phyloP scores from a whole-genome alignment of 37 sponge, comb jelly and placozoan species.

The Amphimedon queenslandica region DNA sequence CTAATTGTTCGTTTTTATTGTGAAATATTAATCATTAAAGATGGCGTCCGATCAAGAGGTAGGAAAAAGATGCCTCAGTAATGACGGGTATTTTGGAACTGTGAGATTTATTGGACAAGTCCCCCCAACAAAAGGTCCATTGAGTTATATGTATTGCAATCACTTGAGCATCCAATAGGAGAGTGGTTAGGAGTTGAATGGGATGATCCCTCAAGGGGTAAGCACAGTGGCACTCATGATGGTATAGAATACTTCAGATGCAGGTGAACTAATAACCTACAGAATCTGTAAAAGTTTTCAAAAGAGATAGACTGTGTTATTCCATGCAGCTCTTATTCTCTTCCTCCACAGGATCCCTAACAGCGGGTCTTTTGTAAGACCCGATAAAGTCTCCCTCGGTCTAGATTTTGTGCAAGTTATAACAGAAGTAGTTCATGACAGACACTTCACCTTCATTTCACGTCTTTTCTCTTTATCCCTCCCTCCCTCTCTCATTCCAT shows the following conservation, averaged over 20 bases:
- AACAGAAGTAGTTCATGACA: no score
- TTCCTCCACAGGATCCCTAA: slow-evolving; percentile 10
- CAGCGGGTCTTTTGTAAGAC: slow-evolving; percentile 83
- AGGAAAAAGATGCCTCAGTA: no score
- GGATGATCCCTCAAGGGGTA: slow-evolving; percentile 87
- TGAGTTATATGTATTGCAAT: background rate
- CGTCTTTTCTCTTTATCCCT: no score
- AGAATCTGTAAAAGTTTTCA: no score
- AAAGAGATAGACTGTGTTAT: no score
- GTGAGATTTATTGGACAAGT: slow-evolving; percentile 66
- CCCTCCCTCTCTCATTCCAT: no score
- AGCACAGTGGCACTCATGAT: slow-evolving; percentile 84
- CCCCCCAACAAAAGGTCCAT: slow-evolving; percentile 65
- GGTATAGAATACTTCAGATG: slow-evolving; percentile 84
- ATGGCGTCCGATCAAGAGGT: background rate
- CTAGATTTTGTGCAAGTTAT: no score
- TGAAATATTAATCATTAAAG: background rate
- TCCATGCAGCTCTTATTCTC: background rate
- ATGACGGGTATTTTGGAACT: slow-evolving; percentile 65
- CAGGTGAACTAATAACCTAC: slow-evolving; percentile 30
- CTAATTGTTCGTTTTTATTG: background rate
- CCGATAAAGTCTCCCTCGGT: slow-evolving; percentile 66
- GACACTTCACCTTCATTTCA: no score
- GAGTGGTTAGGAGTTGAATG: slow-evolving; percentile 95
- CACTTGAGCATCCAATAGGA: slow-evolving; percentile 38